Conservation (phyloP, 2,113 vertebrate species). For the Gallinago jamesoni region DNA sequence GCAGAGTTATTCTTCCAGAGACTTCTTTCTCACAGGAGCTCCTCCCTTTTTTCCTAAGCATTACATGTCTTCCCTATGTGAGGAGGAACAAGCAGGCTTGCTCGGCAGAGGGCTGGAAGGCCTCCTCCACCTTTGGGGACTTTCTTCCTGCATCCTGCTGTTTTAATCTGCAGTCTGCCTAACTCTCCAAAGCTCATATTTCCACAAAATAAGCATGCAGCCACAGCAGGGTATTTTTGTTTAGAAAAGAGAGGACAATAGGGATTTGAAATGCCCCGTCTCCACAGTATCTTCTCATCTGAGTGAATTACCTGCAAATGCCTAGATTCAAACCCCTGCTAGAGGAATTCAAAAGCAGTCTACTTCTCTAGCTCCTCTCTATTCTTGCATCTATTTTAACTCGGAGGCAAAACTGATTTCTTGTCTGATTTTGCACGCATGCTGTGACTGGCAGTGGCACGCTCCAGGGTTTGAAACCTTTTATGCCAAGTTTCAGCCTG, state of each 20-base stretch:
- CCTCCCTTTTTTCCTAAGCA: background rate
- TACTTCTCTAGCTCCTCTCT: background rate
- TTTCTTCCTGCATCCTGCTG: background rate
- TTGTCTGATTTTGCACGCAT: background rate
- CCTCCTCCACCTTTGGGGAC: background rate
- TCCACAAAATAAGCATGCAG: background rate
- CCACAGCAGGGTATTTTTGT: background rate
- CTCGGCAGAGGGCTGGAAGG: background rate
- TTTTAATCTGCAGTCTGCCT: background rate
- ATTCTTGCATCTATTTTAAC: slow-evolving; percentile 24
- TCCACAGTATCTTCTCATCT: background rate
- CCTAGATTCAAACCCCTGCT: background rate
- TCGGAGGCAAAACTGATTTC: slow-evolving; percentile 28
- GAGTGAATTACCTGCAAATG: slow-evolving; percentile 19
- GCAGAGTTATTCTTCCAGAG: background rate
- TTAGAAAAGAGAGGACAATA: slow-evolving; percentile 3
- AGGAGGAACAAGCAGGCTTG: background rate
- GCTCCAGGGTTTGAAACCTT: slow-evolving; percentile 53
- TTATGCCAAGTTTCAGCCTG: slow-evolving; percentile 21
- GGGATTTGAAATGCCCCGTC: background rate
- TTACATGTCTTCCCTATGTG: background rate
- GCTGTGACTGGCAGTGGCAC: background rate
- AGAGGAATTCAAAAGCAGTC: slow-evolving; percentile 22
- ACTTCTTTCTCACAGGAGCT: background rate
- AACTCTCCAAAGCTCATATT: background rate